Evolutionary conservation across 2,888 invertebrate species (phyloP).

Genomic region (Odontothrips loti): DNA sequence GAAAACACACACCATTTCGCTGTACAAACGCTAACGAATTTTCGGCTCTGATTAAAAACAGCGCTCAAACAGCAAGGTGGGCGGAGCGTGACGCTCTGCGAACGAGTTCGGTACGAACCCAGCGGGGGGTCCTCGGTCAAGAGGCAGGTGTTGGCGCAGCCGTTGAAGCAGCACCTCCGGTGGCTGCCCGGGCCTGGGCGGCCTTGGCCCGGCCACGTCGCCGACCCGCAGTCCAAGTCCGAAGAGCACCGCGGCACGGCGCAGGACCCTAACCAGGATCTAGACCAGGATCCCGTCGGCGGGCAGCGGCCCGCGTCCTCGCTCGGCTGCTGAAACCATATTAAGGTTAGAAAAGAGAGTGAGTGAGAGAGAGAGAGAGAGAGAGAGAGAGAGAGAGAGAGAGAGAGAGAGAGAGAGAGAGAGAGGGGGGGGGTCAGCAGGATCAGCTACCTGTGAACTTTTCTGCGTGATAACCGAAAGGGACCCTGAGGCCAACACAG

Average conservation of each 20-base stretch:
- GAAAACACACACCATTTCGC: background rate
- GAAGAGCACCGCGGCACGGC: background rate
- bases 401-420: background rate
- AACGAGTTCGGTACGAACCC: conserved; percentile 17
- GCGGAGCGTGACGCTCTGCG: too few relatives aligned
- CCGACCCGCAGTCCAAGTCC: background rate
- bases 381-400: too few relatives aligned
- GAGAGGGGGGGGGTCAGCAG: background rate
- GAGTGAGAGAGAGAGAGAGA: too few relatives aligned
- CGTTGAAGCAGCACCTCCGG: conserved; percentile 33
- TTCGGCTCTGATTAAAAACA: background rate
- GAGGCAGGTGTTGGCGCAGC: conserved; percentile 33
- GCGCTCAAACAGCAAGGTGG: background rate
- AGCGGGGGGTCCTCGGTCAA: conserved; percentile 33
- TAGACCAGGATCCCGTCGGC: background rate
- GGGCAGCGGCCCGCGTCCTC: background rate
- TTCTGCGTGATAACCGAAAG: too few relatives aligned
- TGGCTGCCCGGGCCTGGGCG: background rate
- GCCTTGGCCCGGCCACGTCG: background rate
- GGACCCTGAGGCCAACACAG: too few relatives aligned
- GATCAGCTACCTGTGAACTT: too few relatives aligned
- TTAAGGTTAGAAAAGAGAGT: too few relatives aligned
- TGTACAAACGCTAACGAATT: background rate
- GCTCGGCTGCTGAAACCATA: background rate
- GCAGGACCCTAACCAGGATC: background rate